phyloP scores from a whole-genome alignment of 2,113 vertebrate species.

The Podocnemis expansa region DNA sequence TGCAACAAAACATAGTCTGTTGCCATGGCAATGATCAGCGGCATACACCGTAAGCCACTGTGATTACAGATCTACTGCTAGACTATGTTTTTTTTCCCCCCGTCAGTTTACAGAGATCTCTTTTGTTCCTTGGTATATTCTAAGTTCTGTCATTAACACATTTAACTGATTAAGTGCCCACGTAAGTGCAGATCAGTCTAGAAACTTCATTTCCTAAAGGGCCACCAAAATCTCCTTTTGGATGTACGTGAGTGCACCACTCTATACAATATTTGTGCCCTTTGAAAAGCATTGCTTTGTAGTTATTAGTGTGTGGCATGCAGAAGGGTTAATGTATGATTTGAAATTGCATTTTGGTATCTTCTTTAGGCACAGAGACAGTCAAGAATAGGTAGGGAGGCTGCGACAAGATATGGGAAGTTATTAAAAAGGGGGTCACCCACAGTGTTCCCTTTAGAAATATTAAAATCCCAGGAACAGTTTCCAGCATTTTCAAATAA shows the following conservation, averaged over 20 bases:
- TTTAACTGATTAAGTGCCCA: conserved; percentile 23
- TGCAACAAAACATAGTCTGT: conserved; percentile 59
- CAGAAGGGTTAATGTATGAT: background rate
- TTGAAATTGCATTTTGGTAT: background rate
- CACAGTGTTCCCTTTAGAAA: background rate
- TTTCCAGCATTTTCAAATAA: background rate
- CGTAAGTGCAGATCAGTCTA: background rate
- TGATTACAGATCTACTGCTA: conserved; percentile 69
- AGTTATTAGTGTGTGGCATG: background rate
- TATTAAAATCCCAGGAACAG: background rate
- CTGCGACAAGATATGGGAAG: background rate
- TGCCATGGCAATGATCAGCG: conserved; percentile 55
- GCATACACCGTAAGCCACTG: conserved; percentile 23
- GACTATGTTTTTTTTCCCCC: conserved; percentile 6
- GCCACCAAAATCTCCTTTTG: background rate
- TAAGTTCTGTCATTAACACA: conserved; percentile 43
- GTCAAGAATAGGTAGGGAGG: background rate
- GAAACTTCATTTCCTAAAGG: background rate
- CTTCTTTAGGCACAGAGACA: background rate
- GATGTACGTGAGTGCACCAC: accelerated
- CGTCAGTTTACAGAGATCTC: conserved; percentile 44
- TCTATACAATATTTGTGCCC: background rate
- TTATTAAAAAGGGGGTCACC: background rate
- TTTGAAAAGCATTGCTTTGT: background rate
- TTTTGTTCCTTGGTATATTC: conserved; percentile 51